Evolutionary conservation across 1,140 invertebrate genomes (phyloP).

Genomic region (Prorops nasuta): DNA sequence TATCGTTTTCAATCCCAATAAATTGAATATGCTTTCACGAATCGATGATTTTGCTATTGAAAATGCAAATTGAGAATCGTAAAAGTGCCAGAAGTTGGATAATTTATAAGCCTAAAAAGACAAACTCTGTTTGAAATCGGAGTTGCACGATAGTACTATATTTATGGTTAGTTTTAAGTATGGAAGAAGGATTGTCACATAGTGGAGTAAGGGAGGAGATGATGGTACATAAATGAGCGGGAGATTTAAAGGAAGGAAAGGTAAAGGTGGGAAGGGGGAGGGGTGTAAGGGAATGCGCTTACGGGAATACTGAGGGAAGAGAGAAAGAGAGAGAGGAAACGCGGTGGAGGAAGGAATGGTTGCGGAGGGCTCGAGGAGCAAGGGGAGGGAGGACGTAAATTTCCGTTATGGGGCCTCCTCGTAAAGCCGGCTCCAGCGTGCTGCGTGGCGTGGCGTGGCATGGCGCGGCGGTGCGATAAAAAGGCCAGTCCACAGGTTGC

Average conservation of each 20-base stretch:
- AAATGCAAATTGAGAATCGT: no score
- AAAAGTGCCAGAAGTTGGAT: no score
- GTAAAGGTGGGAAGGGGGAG: not conserved
- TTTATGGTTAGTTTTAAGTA: no score
- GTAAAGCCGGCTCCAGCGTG: conserved; percentile 35
- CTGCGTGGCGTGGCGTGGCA: no score
- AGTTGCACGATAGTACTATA: no score
- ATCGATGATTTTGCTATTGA: no score
- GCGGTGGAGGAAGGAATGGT: conserved; percentile 16
- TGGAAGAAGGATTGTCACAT: no score
- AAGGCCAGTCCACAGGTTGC: conserved; percentile 34
- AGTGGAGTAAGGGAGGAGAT: not conserved
- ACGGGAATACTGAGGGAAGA: conserved; percentile 1
- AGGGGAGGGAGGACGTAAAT: conserved; percentile 28
- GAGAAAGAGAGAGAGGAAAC: conserved; percentile 9
- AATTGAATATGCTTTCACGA: no score
- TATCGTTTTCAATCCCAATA: no score
- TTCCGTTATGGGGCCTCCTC: conserved; percentile 37
- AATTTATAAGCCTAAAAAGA: no score
- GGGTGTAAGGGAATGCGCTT: conserved; percentile 11
- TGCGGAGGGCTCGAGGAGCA: not conserved
- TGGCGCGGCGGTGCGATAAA: conserved; percentile 33
- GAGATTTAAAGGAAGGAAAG: not conserved
- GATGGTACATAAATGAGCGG: not conserved
- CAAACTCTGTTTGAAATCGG: no score